Evolutionary conservation across 2,888 invertebrate species (phyloP), one percentile per base, ranked within the genome.

Genomic region (Stenolophus ochropezus): DNA sequence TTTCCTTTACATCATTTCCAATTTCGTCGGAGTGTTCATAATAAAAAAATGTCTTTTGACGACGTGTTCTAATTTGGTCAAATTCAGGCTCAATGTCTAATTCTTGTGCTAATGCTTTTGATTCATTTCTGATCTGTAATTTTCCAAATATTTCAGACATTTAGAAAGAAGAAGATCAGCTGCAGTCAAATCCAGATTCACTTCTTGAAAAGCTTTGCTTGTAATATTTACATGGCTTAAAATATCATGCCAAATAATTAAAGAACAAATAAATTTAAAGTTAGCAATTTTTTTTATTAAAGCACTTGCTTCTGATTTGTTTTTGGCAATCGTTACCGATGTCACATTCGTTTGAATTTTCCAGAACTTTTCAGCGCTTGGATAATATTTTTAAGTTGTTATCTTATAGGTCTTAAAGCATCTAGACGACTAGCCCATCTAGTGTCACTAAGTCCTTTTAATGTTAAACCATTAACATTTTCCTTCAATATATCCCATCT

Each of bases 351-450:
- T 53, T 53, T 53, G 16, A 53, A 4, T 53, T 53, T 53, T 33
- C 1, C 33, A 33, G 33, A 33, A 61, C 23, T 61, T n/a, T 61
- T 61, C 23, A 20, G 20, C 61, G n/a, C 23, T 21, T 33, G 33
- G 33, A 33, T 33, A 33, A 4, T 33, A 33, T 33, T 33, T 33
- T 33, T 33, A 1, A 33, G 8, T 49, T 81, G 56, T 25, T 20
- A 53, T 18, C 42, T 4, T 18, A 53, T 14, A 53, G 81, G 81
- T 16, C 11, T 76, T 58, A 75, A 47, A 11, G 81, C 81, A 8
- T 81, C 14, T 33, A 81, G 47, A 6, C 76, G 14, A 76, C 81
- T 81, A 61, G 56, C 61, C 81, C 81, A 81, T 65, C 81, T 75
- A 11, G 75, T 49, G n/a, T 25, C 65, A 61, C 47, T 18, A 23